Base-by-base conservation (phyloP, 1,140 invertebrate species). In the Ceratosolen solmsi region DNA sequence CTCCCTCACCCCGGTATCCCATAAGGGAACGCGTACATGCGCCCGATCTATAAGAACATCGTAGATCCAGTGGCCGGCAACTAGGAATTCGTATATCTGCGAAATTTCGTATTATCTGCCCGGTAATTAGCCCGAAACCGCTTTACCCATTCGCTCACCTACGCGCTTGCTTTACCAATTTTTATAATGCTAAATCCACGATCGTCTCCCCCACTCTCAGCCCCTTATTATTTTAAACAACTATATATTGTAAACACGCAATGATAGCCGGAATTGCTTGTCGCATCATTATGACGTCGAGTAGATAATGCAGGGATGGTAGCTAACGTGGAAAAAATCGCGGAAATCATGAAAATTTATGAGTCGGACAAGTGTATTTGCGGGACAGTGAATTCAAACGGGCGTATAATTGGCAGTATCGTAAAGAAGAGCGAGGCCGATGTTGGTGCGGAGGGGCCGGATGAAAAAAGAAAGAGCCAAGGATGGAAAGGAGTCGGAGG, bases 321-420 rank as follows among this genome's bases (percentile, higher is more conserved):
- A n/a, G 9, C 51, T 5, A 22, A 22, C 9, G 51, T 5, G n/a
- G 30, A 60, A 73, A 68, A 63, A 73, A 73, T 83, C 82, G 80
- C 80, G 51, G 82, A 85, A 84, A 75, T 86, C 88, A 89, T 91
- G 87, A 90, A 90, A 91, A 89, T 90, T 88, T 89, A 89, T 89
- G 88, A 65, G 2, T 25, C 22, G 87, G 86, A 83, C 82, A 84
- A 82, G 88, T 3, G 13, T 88, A 86, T 86, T 86, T 84, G 86
- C 86, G 79, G 88, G 87, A 90, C 88, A 91, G 89, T 90, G 90
- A 91, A 91, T 91, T 90, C 90, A 92, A 92, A 91, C 89, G 88
- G 87, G 88, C 90, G 89, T 92, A 88, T 91, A 92, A 92, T 92
- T 92, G 91, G 90, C 88, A 91, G 89, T 91, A 91, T 92, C 91